Percentiles rank a stretch among this genome's conserved stretches.
phyloP scores from a whole-genome alignment of 2,797 vertebrate species.

The Malacoraja senta region DNA sequence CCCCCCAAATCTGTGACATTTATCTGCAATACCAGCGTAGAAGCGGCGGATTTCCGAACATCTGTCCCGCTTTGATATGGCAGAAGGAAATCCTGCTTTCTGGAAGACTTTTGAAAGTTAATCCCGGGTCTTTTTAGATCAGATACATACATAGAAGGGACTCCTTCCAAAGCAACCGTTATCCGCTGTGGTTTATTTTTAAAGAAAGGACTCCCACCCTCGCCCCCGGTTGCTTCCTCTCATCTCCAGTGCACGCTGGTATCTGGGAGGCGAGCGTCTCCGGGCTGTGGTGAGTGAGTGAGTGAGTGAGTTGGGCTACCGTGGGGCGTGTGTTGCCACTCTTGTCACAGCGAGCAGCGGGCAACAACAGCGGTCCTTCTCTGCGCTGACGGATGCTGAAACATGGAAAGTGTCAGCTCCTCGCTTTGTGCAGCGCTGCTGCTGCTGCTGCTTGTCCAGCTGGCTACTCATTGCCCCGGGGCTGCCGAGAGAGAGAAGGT shows the following conservation, averaged over 20 bases:
- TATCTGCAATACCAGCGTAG: conserved; percentile 1
- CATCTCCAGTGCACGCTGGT: background rate
- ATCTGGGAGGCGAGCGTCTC: background rate
- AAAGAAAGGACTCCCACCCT: background rate
- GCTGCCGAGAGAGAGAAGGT: background rate
- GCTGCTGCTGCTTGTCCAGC: background rate
- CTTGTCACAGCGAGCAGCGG: background rate
- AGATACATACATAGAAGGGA: background rate
- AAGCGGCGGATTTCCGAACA: conserved; percentile 41
- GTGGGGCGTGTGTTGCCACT: background rate
- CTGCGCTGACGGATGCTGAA: background rate
- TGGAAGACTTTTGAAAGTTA: background rate
- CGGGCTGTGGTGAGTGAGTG: background rate
- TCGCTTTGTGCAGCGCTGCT: background rate
- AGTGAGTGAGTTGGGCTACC: background rate
- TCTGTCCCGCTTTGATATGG: conserved; percentile 61
- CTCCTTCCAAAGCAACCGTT: background rate
- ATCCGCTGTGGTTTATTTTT: background rate
- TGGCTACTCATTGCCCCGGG: background rate
- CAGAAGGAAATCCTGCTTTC: conserved; percentile 76
- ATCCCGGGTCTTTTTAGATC: conserved; percentile 8
- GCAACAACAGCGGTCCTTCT: background rate
- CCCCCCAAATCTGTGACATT: background rate
- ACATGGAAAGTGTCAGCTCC: background rate
- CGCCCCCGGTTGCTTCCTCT: no score